phyloP scores from a whole-genome alignment of 2,113 vertebrate species.

The Psammodynastes pulverulentus region DNA sequence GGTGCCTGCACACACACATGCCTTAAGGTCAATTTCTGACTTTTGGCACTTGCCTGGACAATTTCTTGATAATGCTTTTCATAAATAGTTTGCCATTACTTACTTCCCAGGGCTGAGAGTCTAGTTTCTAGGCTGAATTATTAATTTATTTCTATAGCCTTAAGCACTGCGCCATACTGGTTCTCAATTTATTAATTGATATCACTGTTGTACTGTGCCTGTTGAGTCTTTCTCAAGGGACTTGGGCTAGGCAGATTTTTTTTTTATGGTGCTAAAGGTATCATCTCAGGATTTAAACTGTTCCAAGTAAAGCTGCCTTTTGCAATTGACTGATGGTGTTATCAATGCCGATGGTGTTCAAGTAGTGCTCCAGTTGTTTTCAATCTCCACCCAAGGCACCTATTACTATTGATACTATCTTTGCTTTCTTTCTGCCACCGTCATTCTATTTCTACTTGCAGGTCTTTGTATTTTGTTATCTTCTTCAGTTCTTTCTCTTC shows the following conservation, averaged over 20 bases:
- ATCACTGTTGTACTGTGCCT: background rate
- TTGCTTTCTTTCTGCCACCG: background rate
- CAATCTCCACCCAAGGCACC: background rate
- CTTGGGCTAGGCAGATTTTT: background rate
- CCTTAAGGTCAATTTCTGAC: background rate
- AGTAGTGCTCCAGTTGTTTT: background rate
- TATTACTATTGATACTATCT: background rate
- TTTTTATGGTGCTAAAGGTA: background rate
- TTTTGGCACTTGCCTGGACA: background rate
- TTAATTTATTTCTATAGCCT: background rate
- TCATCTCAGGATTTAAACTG: background rate
- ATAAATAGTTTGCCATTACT: background rate
- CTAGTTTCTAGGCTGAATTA: background rate
- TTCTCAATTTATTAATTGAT: background rate
- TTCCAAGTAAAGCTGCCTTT: background rate
- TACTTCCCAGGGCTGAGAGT: background rate
- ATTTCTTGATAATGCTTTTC: background rate
- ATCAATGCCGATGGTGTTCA: background rate
- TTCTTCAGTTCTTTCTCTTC: background rate
- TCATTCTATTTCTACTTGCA: background rate
- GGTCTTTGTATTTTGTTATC: background rate
- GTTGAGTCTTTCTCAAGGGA: background rate
- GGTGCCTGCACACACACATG: background rate
- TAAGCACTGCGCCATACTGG: background rate
- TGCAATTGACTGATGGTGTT: background rate